Percentiles rank a stretch among this genome's conserved stretches.
phyloP scores from a whole-genome alignment of 2,113 vertebrate genomes.

The Mobula birostris region DNA sequence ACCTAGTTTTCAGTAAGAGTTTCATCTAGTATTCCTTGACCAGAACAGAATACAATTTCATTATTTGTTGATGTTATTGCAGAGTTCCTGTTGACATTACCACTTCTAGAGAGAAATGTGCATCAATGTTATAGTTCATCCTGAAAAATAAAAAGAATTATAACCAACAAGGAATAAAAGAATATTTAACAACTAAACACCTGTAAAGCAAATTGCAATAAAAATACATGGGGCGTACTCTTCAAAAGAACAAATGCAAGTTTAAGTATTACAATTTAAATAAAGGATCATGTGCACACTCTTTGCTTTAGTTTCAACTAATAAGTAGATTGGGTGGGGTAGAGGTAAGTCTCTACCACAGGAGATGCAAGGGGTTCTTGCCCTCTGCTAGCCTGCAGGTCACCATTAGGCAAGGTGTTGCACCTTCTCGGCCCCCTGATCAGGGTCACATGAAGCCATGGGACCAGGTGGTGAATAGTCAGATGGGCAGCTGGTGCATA shows the following conservation, averaged over 20 bases:
- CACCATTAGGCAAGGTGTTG: too few relatives aligned
- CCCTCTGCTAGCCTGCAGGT: too few relatives aligned
- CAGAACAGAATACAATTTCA: background rate
- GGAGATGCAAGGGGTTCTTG: too few relatives aligned
- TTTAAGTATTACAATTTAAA: background rate
- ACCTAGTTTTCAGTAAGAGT: background rate
- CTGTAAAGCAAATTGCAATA: background rate
- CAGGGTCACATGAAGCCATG: too few relatives aligned
- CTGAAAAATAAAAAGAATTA: background rate
- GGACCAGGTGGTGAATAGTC: too few relatives aligned
- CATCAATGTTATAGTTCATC: constrained; percentile 21
- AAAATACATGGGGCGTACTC: background rate
- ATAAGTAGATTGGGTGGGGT: background rate
- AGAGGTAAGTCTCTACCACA: too few relatives aligned
- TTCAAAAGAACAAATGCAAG: background rate
- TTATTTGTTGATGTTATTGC: background rate
- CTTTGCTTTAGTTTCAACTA: too few relatives aligned
- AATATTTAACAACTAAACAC: background rate
- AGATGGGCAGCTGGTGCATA: too few relatives aligned
- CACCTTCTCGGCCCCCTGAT: too few relatives aligned
- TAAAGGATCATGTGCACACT: background rate
- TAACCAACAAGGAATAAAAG: background rate
- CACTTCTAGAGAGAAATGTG: background rate
- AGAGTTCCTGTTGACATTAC: background rate
- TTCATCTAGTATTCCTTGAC: background rate